These are phyloP conservation scores for Drosophila insularis DNA, from an alignment of 1,140 invertebrate genomes.

Conservation along the genomic window DNA sequence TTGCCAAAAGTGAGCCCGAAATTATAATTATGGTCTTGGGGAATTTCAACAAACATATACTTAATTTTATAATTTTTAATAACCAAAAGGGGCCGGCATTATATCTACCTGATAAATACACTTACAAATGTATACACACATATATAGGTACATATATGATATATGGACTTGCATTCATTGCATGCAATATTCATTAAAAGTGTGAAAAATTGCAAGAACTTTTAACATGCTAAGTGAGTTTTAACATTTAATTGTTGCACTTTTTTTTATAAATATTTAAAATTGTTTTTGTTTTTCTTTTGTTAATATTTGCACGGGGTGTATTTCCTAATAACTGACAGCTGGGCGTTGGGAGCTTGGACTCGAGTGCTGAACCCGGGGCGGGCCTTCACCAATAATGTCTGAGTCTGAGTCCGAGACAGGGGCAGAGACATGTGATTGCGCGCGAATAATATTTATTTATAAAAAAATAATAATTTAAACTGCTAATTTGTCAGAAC, in stretches of 20 bases:
- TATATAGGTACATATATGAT: conserved; percentile 32
- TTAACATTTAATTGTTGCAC: conserved; percentile 60
- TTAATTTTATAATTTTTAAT: conserved; percentile 49
- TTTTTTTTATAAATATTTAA: conserved; percentile 9
- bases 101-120: conserved; percentile 24
- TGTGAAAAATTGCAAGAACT: conserved; percentile 64
- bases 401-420: background rate
- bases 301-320: conserved; percentile 46
- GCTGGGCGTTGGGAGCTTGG: conserved; percentile 32
- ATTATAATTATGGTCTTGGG: conserved; percentile 10
- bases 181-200: conserved; percentile 55
- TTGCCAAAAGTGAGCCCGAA: conserved; percentile 22
- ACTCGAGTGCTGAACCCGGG: conserved; percentile 11
- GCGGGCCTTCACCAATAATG: background rate
- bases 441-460: conserved; percentile 26
- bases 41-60: conserved; percentile 37
- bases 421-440: conserved; percentile 35
- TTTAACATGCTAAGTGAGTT: conserved; percentile 33
- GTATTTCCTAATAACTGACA: conserved; percentile 51
- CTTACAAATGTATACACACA: background rate
- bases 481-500: conserved; percentile 48
- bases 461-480: conserved; percentile 32
- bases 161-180: conserved; percentile 26
- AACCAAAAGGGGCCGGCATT: conserved; percentile 29
- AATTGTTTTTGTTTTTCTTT: background rate